A percentile compares a stretch with the other conserved stretches of the same genome.
phyloP scores from a whole-genome alignment of 2,888 invertebrate species.

The Zeuzera pyrina region DNA sequence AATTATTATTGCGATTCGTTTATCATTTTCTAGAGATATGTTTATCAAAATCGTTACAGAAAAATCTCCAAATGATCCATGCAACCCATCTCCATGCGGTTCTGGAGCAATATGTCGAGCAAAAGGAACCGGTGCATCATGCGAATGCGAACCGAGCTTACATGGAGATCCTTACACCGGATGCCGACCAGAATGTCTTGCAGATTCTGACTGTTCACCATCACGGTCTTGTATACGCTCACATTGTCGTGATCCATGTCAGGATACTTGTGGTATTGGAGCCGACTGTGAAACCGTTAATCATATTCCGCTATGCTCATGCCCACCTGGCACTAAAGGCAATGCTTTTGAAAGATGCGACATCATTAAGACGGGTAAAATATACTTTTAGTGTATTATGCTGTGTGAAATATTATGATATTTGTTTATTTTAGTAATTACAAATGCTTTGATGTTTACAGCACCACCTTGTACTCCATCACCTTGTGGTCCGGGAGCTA shows the following conservation, averaged over 20 bases:
- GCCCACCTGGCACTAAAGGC: slow-evolving; percentile 78
- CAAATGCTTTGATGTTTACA: slow-evolving; percentile 23
- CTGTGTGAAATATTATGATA: background rate
- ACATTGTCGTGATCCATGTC: slow-evolving; percentile 88
- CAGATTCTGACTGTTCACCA: slow-evolving; percentile 90
- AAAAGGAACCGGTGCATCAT: slow-evolving; percentile 79
- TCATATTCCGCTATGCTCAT: slow-evolving; percentile 81
- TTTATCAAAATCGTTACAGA: too few species aligned
- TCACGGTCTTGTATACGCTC: slow-evolving; percentile 86
- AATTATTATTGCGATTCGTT: background rate
- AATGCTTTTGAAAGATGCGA: slow-evolving; percentile 79
- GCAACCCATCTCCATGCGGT: slow-evolving; percentile 88
- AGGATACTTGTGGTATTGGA: slow-evolving; percentile 86
- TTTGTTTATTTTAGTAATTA: background rate
- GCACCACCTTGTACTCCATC: slow-evolving; percentile 79
- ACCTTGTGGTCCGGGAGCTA: slow-evolving; percentile 86
- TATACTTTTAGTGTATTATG: slow-evolving; percentile 2
- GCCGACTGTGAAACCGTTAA: slow-evolving; percentile 84
- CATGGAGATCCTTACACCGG: slow-evolving; percentile 84
- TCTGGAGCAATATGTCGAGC: slow-evolving; percentile 86
- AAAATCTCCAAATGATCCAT: slow-evolving; percentile 76
- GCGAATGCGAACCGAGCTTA: slow-evolving; percentile 81
- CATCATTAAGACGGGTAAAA: slow-evolving; percentile 43
- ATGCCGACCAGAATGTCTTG: slow-evolving; percentile 88
- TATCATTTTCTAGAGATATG: slow-evolving; percentile 7